phyloP scores from a whole-genome alignment of 2,797 vertebrate species.

The Cuculus canorus region DNA sequence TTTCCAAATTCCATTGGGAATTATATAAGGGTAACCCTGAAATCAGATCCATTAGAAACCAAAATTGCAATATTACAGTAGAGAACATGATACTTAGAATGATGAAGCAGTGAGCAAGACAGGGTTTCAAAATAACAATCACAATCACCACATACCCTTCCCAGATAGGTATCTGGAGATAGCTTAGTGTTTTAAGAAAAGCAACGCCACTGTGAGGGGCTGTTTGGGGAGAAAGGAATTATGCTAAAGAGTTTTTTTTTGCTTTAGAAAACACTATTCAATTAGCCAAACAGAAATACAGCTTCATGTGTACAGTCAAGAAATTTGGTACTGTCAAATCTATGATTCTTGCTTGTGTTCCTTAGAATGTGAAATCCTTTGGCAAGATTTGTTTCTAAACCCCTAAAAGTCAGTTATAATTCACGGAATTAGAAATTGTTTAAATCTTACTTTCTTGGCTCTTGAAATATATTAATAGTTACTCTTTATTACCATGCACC shows the following conservation, averaged over 20 bases:
- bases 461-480: background rate
- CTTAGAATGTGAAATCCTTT: background rate
- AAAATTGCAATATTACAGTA: background rate
- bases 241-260: background rate
- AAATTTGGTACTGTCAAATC: background rate
- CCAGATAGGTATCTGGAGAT: background rate
- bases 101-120: background rate
- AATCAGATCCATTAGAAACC: background rate
- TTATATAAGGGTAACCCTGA: background rate
- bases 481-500: background rate
- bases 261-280: background rate
- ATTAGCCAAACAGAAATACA: slow-evolving; percentile 1
- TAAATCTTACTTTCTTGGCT: background rate
- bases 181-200: background rate
- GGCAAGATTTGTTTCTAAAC: background rate
- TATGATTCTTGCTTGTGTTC: slow-evolving; percentile 8
- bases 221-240: background rate
- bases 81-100: background rate
- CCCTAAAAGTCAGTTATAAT: background rate
- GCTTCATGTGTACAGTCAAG: background rate
- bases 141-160: background rate
- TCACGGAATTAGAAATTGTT: background rate
- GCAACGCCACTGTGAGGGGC: background rate
- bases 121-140: background rate
- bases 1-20: background rate